Evolutionary conservation across 2,888 invertebrate genomes (phyloP).

Genomic region (Penaeus monodon): DNA sequence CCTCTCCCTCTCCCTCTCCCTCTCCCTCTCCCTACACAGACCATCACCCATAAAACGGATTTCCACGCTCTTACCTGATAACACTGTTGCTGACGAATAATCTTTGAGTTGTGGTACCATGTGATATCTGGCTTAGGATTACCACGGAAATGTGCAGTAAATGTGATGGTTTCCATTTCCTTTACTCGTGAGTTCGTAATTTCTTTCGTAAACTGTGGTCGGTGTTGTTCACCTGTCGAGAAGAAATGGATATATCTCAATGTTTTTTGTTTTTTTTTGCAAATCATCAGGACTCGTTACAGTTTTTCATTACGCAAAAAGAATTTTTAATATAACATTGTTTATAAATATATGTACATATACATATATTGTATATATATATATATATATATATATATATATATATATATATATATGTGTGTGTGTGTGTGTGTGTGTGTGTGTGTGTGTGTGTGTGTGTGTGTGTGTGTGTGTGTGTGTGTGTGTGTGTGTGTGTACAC

Average conservation of each 20-base stretch:
- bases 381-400: background rate
- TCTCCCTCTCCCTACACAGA: too few relatives aligned
- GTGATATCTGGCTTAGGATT: conserved; percentile 65
- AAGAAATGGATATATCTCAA: background rate
- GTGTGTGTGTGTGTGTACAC: conserved; percentile 4
- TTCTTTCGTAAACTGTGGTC: conserved; percentile 62
- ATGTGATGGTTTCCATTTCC: conserved; percentile 64
- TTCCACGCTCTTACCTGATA: conserved; percentile 48
- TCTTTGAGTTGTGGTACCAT: conserved; percentile 60
- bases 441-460: conserved; percentile 2
- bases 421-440: conserved; percentile 23
- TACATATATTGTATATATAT: background rate
- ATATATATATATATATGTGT: conserved; percentile 33
- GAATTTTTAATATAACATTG: too few relatives aligned
- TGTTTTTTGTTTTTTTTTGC: too few relatives aligned
- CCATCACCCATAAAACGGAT: too few relatives aligned
- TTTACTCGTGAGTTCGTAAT: conserved; percentile 53
- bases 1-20: too few relatives aligned
- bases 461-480: conserved; percentile 16
- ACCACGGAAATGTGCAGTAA: conserved; percentile 60
- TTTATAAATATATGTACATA: background rate
- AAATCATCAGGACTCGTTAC: too few relatives aligned
- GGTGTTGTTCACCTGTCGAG: conserved; percentile 46
- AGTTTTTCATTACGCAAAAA: too few relatives aligned
- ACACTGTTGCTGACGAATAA: conserved; percentile 58